A percentile compares a stretch with the other conserved stretches of the same genome.
phyloP scores from a whole-genome alignment of 2,797 vertebrate species.

The Streptopelia turtur region DNA sequence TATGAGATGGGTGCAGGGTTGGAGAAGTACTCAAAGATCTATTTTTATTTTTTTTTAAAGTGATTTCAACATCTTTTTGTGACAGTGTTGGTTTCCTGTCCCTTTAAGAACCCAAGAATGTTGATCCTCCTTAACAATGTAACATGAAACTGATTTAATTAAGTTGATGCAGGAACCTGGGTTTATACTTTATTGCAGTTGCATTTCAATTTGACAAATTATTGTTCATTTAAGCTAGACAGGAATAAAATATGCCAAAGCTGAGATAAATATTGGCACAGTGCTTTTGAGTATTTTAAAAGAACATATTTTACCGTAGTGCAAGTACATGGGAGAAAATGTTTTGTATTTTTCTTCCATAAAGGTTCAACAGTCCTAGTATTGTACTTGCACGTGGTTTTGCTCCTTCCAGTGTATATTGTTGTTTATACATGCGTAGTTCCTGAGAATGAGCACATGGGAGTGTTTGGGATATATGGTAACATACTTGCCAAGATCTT shows the following conservation, averaged over 20 bases:
- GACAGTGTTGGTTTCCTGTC: background rate
- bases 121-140: background rate
- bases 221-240: constrained; percentile 12
- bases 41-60: background rate
- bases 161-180: background rate
- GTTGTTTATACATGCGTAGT: background rate
- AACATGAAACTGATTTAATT: background rate
- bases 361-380: background rate
- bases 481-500: background rate
- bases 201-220: constrained; percentile 4
- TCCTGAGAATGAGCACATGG: background rate
- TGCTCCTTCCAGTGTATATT: background rate
- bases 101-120: background rate
- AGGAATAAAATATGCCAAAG: background rate
- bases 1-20: background rate
- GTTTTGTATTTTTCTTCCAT: background rate
- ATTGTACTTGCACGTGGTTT: background rate
- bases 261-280: background rate
- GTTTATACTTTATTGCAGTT: background rate
- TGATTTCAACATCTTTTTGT: background rate
- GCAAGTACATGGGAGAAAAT: background rate
- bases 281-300: background rate
- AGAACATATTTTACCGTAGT: background rate
- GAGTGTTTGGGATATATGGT: background rate
- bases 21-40: background rate